Percentiles rank a stretch among this genome's conserved stretches.
Conservation (phyloP, 2,113 vertebrate genomes). For the Eleginops maclovinus region DNA sequence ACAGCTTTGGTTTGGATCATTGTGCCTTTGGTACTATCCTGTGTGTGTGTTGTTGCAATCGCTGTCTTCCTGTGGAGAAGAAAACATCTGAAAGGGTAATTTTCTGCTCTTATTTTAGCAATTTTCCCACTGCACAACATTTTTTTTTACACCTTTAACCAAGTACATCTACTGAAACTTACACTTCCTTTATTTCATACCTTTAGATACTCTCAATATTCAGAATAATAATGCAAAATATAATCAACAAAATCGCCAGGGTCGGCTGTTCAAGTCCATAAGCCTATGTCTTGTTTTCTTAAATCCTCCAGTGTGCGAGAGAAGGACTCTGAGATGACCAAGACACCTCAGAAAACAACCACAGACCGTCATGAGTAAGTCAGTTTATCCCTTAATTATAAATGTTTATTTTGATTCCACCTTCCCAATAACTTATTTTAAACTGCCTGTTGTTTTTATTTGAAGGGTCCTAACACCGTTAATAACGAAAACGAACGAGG, state of each 20-base stretch:
- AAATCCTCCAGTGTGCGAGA: background rate
- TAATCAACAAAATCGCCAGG: no score
- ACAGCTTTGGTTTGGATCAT: background rate
- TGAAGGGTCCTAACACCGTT: background rate
- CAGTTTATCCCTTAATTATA: no score
- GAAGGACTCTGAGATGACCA: background rate
- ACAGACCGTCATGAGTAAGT: background rate
- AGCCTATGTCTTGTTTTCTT: background rate
- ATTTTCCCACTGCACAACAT: no score
- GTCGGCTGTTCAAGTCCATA: no score
- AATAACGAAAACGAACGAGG: fast-evolving
- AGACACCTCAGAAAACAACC: background rate
- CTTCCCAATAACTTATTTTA: background rate
- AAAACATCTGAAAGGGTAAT: background rate
- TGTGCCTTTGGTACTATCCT: fast-evolving
- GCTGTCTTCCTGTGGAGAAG: no score
- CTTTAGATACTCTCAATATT: no score
- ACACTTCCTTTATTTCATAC: no score
- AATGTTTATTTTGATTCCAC: background rate
- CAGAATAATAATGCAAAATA: no score
- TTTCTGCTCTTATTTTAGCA: no score
- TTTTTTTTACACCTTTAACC: no score
- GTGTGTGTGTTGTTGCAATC: no score
- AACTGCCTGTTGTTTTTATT: background rate
- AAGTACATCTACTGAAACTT: no score